Conservation (phyloP, 2,888 invertebrate genomes). For the Sinotaia quadrata region DNA sequence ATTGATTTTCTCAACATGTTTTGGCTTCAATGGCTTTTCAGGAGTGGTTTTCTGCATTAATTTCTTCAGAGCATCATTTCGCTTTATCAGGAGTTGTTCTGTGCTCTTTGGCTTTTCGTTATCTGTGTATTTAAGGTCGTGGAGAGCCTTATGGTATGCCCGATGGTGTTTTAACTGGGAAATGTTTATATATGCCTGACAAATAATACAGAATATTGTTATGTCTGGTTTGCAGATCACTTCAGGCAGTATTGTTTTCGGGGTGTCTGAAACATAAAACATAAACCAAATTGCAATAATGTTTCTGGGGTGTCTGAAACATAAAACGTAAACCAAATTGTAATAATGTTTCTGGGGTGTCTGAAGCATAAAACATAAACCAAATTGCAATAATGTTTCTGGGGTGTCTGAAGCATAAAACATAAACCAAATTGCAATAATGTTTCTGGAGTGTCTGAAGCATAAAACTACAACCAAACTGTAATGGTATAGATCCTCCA, state of each 20-base stretch:
- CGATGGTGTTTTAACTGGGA: constrained; percentile 57
- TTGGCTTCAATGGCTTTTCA: constrained; percentile 45
- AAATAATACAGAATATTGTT: constrained; percentile 59
- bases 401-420: no score
- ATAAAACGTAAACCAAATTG: neutral
- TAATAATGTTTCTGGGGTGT: neutral
- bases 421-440: no score
- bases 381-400: neutral
- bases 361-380: neutral
- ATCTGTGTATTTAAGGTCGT: constrained; percentile 49
- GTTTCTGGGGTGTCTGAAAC: neutral
- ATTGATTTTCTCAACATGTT: constrained; percentile 47
- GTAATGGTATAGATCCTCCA: no score
- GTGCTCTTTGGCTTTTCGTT: constrained; percentile 48
- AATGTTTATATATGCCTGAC: constrained; percentile 56
- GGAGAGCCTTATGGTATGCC: constrained; percentile 61
- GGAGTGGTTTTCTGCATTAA: constrained; percentile 43
- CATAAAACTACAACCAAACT: no score
- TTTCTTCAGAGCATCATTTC: constrained; percentile 54
- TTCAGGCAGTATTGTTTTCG: constrained; percentile 57
- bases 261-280: constrained; percentile 52
- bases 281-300: neutral
- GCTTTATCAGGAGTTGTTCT: constrained; percentile 52
- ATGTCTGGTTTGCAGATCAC: constrained; percentile 58
- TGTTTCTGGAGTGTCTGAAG: no score